Base-by-base conservation (phyloP, 2,888 invertebrate genomes). In the Buathra laborator region DNA sequence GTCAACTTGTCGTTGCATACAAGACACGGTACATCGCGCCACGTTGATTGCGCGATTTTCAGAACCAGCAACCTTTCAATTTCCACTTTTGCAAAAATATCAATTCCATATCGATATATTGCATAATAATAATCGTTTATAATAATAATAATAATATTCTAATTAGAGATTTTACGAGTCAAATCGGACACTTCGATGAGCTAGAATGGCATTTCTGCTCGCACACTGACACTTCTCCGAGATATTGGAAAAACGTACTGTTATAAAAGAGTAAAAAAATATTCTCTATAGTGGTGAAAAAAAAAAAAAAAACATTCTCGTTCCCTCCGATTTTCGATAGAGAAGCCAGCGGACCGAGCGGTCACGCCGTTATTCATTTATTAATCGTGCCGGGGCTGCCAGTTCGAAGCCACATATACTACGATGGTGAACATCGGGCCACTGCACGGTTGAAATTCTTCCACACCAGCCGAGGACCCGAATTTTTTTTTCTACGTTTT, bases 281-380 rank as follows among this genome's bases (percentile, higher is more conserved):
- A 56, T 19, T 19, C 2, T 56, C 24, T 56, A 56, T 48, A 48
- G 46, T 56, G 10, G 56, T 4, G 43, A 56, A 44, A 12, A 67
- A 29, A 80, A 67, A 80, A 67, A 64, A 48, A 67, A 53, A 44
- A 5, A 14, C n/a, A 19, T 62, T 62, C 51, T 75, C 51, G 72
- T 44, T 74, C 59, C 16, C 72, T 56, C 72, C 72, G 81, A 81
- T 84, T 77, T 81, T 62, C 81, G 81, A 84, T 81, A 84, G 43
- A 76, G 64, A 72, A 68, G 29, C 72, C 56, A 48, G 64, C 67
- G 68, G 72, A 74, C 51, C 48, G 59, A 81, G 48, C 81, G 62
- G 59, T 84, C 62, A n/a, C 43, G 59, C 84, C 84, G 81, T 84
- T 81, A 77, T 84, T 84, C 84, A 84, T 84, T 84, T 84, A 84